phyloP scores from a whole-genome alignment of 2,888 invertebrate species.

The Aphelenchoides bicaudatus region DNA sequence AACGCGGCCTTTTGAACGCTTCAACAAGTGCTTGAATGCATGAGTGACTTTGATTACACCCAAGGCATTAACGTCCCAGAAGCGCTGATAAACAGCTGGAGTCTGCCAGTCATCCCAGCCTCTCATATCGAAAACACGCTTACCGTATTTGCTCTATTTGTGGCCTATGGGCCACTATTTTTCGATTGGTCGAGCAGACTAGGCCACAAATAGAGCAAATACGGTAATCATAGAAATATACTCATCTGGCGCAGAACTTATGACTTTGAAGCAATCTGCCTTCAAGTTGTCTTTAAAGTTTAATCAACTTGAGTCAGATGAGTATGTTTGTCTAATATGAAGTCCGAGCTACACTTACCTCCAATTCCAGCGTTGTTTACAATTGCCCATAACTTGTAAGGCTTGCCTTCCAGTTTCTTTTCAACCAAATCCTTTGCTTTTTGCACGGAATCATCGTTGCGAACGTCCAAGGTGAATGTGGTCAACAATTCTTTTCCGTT shows the following conservation, averaged over 20 bases:
- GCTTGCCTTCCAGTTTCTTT: slow-evolving; percentile 12
- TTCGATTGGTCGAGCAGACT: too few species aligned
- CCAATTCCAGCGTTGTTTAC: slow-evolving; percentile 57
- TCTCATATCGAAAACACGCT: too few species aligned
- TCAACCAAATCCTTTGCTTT: slow-evolving; percentile 36
- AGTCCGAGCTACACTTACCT: too few species aligned
- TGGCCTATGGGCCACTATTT: too few species aligned
- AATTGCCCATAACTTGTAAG: slow-evolving; percentile 48
- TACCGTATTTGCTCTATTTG: too few species aligned
- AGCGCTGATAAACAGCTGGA: slow-evolving; percentile 17
- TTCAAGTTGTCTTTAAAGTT: too few species aligned
- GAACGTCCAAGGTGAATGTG: slow-evolving; percentile 46
- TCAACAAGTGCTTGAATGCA: slow-evolving; percentile 43
- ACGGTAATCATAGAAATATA: too few species aligned
- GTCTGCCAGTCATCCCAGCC: slow-evolving; percentile 23
- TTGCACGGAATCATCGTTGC: slow-evolving; percentile 41
- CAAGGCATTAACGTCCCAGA: slow-evolving; percentile 49
- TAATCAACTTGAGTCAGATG: too few species aligned
- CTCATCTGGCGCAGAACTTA: too few species aligned
- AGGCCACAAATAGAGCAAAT: too few species aligned
- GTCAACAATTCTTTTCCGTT: slow-evolving; percentile 24
- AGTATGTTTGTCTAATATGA: too few species aligned
- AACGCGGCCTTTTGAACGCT: slow-evolving; percentile 26
- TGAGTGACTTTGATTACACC: slow-evolving; percentile 59
- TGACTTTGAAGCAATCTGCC: too few species aligned